Percentiles rank a stretch among this genome's conserved stretches.
Conservation (phyloP, 2,113 vertebrate species). For the Deroptyus accipitrinus region DNA sequence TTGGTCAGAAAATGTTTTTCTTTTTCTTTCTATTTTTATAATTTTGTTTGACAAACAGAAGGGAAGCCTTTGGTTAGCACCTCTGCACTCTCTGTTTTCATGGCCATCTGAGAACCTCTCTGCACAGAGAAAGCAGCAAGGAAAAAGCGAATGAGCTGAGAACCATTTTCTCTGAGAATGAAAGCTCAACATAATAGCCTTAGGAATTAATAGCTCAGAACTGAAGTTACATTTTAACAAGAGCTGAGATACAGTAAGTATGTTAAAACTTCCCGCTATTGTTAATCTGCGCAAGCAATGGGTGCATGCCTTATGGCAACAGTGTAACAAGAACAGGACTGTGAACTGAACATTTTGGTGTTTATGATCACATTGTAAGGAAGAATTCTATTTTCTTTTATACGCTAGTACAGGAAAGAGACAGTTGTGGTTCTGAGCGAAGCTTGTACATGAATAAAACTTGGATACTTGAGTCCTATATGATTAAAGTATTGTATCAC, state of each 20-base stretch:
- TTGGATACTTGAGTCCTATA: not conserved
- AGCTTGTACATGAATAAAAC: not conserved
- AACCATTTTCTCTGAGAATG: not conserved
- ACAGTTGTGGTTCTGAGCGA: not conserved
- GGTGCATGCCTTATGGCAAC: not conserved
- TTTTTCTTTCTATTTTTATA: not conserved
- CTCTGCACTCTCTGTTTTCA: not conserved
- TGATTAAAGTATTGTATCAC: not conserved
- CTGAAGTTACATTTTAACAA: not conserved
- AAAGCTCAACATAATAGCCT: not conserved
- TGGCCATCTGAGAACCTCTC: not conserved
- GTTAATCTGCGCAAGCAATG: not conserved
- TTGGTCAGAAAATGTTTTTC: not conserved
- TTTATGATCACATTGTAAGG: not conserved
- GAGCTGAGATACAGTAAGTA: not conserved
- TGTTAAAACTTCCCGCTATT: not conserved
- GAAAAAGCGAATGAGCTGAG: not conserved
- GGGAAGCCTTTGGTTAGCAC: not conserved
- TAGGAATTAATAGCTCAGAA: not conserved
- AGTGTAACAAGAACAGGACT: rapidly evolving
- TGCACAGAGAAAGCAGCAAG: not conserved
- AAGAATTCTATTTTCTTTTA: not conserved
- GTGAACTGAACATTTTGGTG: not conserved
- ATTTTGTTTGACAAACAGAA: not conserved
- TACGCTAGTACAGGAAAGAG: not conserved